Evolutionary conservation across 2,888 invertebrate species (phyloP).

Genomic region (Hypselothyrea guttata): DNA sequence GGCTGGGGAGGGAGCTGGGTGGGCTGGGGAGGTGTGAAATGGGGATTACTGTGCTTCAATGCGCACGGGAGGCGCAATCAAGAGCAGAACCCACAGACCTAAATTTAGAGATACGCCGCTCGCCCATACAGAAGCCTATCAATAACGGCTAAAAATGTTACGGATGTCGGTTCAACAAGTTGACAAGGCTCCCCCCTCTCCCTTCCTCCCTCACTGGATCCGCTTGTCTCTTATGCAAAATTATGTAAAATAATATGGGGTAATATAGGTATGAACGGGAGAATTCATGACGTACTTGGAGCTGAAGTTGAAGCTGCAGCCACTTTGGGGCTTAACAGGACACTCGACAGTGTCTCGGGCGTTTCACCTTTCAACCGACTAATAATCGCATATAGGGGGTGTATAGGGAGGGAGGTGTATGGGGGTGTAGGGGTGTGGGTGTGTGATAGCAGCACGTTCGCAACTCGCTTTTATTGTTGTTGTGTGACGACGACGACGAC

Average conservation of each 20-base stretch:
- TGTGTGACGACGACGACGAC: conserved; percentile 37
- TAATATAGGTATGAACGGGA: too few species aligned
- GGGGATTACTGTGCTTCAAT: conserved; percentile 17
- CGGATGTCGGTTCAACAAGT: conserved; percentile 63
- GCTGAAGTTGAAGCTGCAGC: conserved; percentile 12
- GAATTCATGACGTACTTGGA: not conserved
- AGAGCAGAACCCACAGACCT: conserved; percentile 54
- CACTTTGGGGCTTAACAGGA: conserved; percentile 31
- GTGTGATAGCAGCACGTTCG: conserved; percentile 30
- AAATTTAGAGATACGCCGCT: conserved; percentile 54
- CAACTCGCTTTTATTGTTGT: conserved; percentile 32
- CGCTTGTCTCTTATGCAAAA: conserved; percentile 45
- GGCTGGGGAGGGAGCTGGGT: not conserved
- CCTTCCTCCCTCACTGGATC: not conserved
- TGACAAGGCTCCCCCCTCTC: conserved; percentile 7
- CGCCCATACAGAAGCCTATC: conserved; percentile 42
- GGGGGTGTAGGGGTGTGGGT: conserved; percentile 8
- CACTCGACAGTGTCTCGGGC: conserved; percentile 18
- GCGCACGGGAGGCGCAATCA: conserved; percentile 31
- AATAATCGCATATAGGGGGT: conserved; percentile 35
- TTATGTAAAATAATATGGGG: conserved; percentile 36
- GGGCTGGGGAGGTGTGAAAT: not conserved
- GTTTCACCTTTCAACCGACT: conserved; percentile 69
- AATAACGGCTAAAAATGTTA: conserved; percentile 51
- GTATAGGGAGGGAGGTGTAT: too few species aligned